Evolutionary conservation across 2,113 vertebrate genomes (phyloP).

Genomic region (Clarias gariepinus): DNA sequence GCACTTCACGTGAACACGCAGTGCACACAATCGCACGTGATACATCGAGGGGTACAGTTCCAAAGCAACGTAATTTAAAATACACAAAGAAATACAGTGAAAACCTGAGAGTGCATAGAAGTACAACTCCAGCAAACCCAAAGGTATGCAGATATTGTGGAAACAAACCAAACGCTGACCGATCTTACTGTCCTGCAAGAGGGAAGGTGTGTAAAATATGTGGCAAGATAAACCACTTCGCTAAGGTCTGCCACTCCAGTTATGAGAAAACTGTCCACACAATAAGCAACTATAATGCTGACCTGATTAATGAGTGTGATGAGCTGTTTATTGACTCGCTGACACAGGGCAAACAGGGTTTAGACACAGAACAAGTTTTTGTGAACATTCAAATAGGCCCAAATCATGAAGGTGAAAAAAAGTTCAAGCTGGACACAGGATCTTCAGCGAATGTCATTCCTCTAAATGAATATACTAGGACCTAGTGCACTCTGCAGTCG

Average conservation of each 20-base stretch:
- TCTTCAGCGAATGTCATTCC: slow-evolving; percentile 22
- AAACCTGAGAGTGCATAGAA: neutral
- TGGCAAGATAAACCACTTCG: neutral
- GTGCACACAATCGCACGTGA: neutral
- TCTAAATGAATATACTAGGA: neutral
- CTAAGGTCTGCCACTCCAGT: neutral
- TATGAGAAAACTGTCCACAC: neutral
- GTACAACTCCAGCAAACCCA: neutral
- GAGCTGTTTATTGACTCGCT: neutral
- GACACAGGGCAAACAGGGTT: neutral
- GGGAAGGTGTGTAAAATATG: neutral
- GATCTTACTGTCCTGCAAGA: neutral
- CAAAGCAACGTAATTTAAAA: neutral
- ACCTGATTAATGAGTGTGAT: neutral
- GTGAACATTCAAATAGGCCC: neutral
- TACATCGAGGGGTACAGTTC: neutral
- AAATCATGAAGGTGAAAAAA: neutral
- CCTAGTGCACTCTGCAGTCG: neutral
- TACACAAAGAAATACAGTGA: neutral
- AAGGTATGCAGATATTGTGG: neutral
- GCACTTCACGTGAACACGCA: neutral
- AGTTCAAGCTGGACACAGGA: slow-evolving; percentile 37
- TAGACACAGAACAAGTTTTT: neutral
- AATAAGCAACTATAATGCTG: neutral
- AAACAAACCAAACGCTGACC: neutral